These are phyloP conservation scores for Saxicola maurus DNA, from an alignment of 2,797 vertebrate species.

Conservation along the genomic window DNA sequence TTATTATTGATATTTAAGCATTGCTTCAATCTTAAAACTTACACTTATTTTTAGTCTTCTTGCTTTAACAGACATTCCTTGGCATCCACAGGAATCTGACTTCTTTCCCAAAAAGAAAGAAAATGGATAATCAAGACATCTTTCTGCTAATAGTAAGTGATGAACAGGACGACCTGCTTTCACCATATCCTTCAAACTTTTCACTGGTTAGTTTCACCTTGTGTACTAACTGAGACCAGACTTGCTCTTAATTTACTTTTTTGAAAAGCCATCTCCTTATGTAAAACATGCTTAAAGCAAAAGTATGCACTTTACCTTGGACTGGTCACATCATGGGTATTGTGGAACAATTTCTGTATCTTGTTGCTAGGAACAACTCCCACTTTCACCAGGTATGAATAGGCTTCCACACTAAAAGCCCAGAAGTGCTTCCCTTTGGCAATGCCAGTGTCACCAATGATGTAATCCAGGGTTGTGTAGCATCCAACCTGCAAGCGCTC, in stretches of 20 bases:
- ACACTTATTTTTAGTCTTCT: background rate
- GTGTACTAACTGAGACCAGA: background rate
- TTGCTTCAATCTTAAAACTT: background rate
- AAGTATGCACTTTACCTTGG: constrained; percentile 78
- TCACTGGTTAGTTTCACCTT: background rate
- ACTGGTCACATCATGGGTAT: constrained; percentile 86
- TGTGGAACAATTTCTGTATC: constrained; percentile 92
- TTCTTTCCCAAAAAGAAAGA: background rate
- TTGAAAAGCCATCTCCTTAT: background rate
- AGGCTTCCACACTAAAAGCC: constrained; percentile 88
- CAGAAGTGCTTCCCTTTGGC: constrained; percentile 92
- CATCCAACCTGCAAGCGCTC: constrained; percentile 90
- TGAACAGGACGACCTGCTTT: background rate
- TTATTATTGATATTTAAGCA: background rate
- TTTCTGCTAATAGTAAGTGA: background rate
- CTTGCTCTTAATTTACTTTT: background rate
- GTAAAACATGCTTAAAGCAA: background rate
- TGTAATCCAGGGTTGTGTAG: constrained; percentile 90
- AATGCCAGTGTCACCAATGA: constrained; percentile 89
- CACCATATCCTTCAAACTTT: background rate
- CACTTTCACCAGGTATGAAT: constrained; percentile 92
- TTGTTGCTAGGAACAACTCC: constrained; percentile 91
- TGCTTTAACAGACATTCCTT: background rate
- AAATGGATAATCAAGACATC: background rate
- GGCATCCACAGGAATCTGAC: background rate